Base-by-base conservation (phyloP, 2,888 invertebrate species). In the Linnaemya vulpina region DNA sequence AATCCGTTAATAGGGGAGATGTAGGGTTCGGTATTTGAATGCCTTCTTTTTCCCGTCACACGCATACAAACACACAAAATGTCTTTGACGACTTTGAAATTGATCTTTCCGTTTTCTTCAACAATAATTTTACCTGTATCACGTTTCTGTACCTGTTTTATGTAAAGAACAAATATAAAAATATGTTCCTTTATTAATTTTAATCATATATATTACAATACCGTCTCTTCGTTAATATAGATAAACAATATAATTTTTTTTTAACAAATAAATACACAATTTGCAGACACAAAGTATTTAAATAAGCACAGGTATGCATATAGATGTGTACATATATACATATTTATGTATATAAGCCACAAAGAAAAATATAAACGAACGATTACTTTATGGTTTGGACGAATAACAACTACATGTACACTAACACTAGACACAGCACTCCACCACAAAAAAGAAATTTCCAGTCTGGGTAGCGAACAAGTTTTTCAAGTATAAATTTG, bases 391-490 rank as follows among this genome's bases (percentile, higher is more conserved):
- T 75, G 58, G 79, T 71, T 77, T 81, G 63, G 65, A 60, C 74
- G 74, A 82, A 82, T 81, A 67, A 73, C 49, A 74, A 58, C 77
- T 65, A 63, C 80, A 77, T 58, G 62, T 80, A 79, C 84, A 81
- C 68, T 30, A 73, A 74, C 15, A 53, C 75, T 46, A 73, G 15
- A 73, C 71, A 67, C 74, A 63, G 79, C 40, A 74, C 51, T 81
- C 40, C 75, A 78, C 60, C 74, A 78, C 70, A 40, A 79, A 46
- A 70, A 51, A 38, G 58, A 85, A 85, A 82, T 85, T 78, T 82
- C 70, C 75, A 79, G 81, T 85, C 81, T 82, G 82, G 78, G 75
- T 76, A 75, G 82, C 65, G 82, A 85, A 82, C 74, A 25, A 85
- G 71, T 79, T 82, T 84, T 74, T 68, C 73, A 49, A 63, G 51